These are phyloP conservation scores for Celastrina argiolus DNA, from an alignment of 2,888 invertebrate genomes.

Conservation along the genomic window DNA sequence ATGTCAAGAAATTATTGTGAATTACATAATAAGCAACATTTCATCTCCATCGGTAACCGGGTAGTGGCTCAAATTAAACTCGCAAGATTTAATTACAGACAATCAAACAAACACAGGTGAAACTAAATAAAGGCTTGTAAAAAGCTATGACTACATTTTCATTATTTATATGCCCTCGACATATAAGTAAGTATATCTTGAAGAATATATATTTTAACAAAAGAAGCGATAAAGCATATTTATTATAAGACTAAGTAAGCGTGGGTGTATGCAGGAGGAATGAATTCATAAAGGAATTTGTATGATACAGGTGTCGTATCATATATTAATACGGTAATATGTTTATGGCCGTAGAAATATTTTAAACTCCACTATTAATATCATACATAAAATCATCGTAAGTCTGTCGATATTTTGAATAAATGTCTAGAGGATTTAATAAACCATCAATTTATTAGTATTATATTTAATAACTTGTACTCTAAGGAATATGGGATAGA, in stretches of 20 bases:
- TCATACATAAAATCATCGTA: neutral
- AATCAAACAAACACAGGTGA: too few species aligned
- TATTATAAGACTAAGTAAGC: neutral
- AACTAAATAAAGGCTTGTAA: too few species aligned
- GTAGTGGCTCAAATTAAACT: too few species aligned
- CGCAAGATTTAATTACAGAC: too few species aligned
- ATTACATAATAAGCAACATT: too few species aligned
- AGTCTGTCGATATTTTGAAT: neutral
- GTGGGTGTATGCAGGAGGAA: neutral
- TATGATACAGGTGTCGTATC: neutral
- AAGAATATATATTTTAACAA: neutral
- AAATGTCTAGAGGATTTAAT: slow-evolving; percentile 12
- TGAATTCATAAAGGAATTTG: neutral
- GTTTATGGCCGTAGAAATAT: neutral
- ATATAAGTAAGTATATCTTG: neutral
- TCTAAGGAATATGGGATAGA: neutral
- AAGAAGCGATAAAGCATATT: neutral
- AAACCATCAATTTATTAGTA: slow-evolving; percentile 13
- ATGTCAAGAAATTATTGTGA: too few species aligned
- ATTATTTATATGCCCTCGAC: too few species aligned
- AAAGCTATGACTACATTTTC: too few species aligned
- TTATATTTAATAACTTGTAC: neutral
- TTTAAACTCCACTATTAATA: slow-evolving; percentile 2
- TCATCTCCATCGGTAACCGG: too few species aligned
- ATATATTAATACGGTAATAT: neutral